Conservation (phyloP, 2,113 vertebrate species). For the Saccopteryx leptura region DNA sequence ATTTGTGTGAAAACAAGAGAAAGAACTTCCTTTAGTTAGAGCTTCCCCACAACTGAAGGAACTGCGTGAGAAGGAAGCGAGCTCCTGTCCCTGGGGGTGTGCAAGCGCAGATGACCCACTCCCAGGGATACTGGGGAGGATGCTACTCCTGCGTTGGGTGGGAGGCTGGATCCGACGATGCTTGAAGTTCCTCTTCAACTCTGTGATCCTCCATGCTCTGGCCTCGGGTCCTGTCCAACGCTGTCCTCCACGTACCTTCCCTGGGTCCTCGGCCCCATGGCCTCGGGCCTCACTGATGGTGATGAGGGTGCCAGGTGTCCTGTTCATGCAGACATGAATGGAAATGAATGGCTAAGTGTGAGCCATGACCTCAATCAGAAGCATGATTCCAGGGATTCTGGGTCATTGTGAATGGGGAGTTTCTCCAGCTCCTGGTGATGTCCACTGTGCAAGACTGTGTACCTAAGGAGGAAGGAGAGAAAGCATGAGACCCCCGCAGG, state of each 20-base stretch:
- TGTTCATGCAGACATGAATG: conserved; percentile 59
- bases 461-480: conserved; percentile 82
- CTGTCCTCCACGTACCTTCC: not conserved
- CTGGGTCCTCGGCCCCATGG: not conserved
- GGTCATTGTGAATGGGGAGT: conserved; percentile 89
- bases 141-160: not conserved
- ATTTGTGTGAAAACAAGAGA: not conserved
- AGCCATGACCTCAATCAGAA: conserved; percentile 81
- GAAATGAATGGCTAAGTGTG: conserved; percentile 43
- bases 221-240: not conserved
- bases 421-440: conserved; percentile 90
- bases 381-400: conserved; percentile 90
- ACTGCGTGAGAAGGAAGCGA: not conserved
- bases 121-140: not conserved
- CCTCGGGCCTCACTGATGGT: not conserved
- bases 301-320: conserved; percentile 19
- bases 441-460: conserved; percentile 87
- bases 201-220: not conserved
- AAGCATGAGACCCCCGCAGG: not conserved
- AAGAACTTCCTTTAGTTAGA: not conserved
- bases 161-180: not conserved
- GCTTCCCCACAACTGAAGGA: not conserved
- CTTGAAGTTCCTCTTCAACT: not conserved
- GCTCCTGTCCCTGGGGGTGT: not conserved
- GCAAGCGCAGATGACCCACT: not conserved